phyloP scores from a whole-genome alignment of 2,888 invertebrate species.

The Meteorus colon region DNA sequence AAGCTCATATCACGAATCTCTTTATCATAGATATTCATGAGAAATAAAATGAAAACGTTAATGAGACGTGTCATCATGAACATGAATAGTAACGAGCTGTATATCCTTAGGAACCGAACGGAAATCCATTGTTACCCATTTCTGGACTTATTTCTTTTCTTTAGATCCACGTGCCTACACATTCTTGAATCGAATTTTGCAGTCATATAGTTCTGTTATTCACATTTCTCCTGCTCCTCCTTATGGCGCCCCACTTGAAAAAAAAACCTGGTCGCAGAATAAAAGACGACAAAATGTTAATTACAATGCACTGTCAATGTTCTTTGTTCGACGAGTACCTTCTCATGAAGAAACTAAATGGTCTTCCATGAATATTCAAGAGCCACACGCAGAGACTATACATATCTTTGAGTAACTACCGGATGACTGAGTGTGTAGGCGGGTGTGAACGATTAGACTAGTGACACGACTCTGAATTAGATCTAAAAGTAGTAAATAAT shows the following conservation, averaged over 20 bases:
- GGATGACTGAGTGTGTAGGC: background rate
- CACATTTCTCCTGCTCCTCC: conserved; percentile 16
- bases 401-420: conserved; percentile 12
- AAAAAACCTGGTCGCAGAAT: conserved; percentile 38
- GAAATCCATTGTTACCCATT: conserved; percentile 50
- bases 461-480: background rate
- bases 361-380: conserved; percentile 37
- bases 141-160: conserved; percentile 35
- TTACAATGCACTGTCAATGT: conserved; percentile 49
- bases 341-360: conserved; percentile 34
- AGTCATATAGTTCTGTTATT: conserved; percentile 4
- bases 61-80: conserved; percentile 37
- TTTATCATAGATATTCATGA: conserved; percentile 23
- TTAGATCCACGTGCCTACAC: conserved; percentile 5
- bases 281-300: conserved; percentile 46
- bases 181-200: conserved; percentile 32
- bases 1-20: background rate
- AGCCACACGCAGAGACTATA: background rate
- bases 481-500: background rate
- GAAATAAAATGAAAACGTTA: conserved; percentile 30
- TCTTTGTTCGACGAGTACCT: conserved; percentile 36
- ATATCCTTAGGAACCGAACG: conserved; percentile 31
- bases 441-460: background rate
- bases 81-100: conserved; percentile 26
- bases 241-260: conserved; percentile 44